These are phyloP conservation scores for Desmodus rotundus DNA, from an alignment of 2,113 vertebrate genomes.

Conservation along the genomic window DNA sequence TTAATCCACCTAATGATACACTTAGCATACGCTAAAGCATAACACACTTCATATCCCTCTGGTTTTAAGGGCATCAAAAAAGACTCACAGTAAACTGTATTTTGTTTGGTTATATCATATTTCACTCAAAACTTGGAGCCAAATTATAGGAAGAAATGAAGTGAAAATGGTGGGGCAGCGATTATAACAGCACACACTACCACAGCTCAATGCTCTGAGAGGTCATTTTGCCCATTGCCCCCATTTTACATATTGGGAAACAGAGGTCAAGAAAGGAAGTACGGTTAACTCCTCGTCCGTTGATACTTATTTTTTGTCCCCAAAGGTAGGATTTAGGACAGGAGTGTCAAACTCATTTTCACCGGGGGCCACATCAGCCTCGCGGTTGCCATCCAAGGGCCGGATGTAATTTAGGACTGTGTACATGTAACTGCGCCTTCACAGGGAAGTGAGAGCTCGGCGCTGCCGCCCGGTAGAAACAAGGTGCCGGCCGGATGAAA, in stretches of 20 bases:
- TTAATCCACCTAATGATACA: not conserved
- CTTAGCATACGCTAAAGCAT: no score
- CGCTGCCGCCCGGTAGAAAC: no score
- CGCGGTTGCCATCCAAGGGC: no score
- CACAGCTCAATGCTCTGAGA: not conserved
- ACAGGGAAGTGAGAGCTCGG: no score
- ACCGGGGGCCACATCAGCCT: no score
- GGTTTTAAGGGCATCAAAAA: conserved; percentile 32
- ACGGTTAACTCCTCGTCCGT: not conserved
- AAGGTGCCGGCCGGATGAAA: no score
- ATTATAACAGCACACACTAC: not conserved
- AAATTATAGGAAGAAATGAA: not conserved
- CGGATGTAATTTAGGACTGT: no score
- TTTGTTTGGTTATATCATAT: not conserved
- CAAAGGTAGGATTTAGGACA: not conserved
- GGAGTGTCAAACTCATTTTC: no score
- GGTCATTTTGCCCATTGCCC: not conserved
- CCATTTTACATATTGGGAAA: not conserved
- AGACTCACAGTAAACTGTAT: not conserved
- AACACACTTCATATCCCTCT: not conserved
- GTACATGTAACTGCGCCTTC: no score
- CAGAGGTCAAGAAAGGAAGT: not conserved
- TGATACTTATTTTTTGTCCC: not conserved
- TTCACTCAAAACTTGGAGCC: not conserved
- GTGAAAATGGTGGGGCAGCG: not conserved